A percentile compares a stretch with the other conserved stretches of the same genome.
Conservation (phyloP, 1,140 invertebrate genomes). For the Hylyphantes graminicola region DNA sequence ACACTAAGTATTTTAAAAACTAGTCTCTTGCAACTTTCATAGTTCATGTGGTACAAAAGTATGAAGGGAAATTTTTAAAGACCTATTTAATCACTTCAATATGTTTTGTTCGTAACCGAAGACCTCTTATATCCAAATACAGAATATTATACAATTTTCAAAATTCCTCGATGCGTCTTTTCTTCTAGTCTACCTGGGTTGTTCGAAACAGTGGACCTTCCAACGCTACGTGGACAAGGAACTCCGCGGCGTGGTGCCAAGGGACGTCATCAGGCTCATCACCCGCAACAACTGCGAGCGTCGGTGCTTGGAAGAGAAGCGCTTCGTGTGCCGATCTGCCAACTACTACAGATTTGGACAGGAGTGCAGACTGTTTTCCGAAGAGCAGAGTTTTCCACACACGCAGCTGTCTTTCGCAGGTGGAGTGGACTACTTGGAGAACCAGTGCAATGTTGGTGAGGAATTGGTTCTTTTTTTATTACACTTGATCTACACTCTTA, state of each 20-base stretch:
- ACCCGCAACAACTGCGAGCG: conserved; percentile 69
- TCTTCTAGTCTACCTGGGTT: conserved; percentile 53
- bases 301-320: conserved; percentile 68
- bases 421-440: conserved; percentile 71
- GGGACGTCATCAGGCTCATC: conserved; percentile 65
- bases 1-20: too few species aligned
- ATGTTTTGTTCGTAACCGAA: too few species aligned
- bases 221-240: conserved; percentile 69
- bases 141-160: too few species aligned
- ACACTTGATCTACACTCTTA: too few species aligned
- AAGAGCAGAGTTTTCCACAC: conserved; percentile 67
- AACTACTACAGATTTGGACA: conserved; percentile 68
- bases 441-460: conserved; percentile 71
- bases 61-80: too few species aligned
- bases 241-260: conserved; percentile 64
- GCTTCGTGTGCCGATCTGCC: conserved; percentile 69
- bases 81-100: too few species aligned
- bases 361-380: conserved; percentile 69
- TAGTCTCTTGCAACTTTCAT: too few species aligned
- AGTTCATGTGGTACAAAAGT: too few species aligned
- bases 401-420: conserved; percentile 64
- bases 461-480: neutral
- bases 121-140: too few species aligned
- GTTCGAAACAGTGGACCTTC: conserved; percentile 68
- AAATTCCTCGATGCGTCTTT: too few species aligned